Evolutionary conservation across 2,797 vertebrate species (phyloP), one percentile per base, ranked within the genome.

Genomic region (Gouania willdenowi): DNA sequence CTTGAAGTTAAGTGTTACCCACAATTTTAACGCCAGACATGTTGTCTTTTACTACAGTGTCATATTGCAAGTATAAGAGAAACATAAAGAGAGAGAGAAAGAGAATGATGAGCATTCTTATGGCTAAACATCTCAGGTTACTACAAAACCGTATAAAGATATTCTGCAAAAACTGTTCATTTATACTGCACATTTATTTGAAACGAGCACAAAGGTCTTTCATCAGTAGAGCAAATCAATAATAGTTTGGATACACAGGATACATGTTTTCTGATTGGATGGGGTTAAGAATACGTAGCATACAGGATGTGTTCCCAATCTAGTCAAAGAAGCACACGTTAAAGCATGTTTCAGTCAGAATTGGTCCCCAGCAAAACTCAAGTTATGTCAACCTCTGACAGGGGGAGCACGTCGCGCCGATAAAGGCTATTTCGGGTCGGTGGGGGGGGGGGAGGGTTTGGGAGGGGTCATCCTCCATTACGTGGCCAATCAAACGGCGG

Each of bases 301-400:
- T 48, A 62, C 26, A 51, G 32, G 62, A 54, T 54, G 45, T 54
- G 45, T 54, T 40, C 60, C 46, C 77, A 65, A 34, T 50, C 54
- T 56, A 77, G 53, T 70, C 57, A 65, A 71, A n/a, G n/a, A 74
- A 61, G 51, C 76, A 74, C 75, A 77, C 67, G 41, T 25, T 63
- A n/a, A 20, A 58, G 80, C 84, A 83, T 79, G 63, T 56, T 81
- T 75, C 60, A 75, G 79, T 85, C 86, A 83, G 83, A 86, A 87
- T 73, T 84, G 81, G 86, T 84, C 84, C 84, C 81, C 74, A 84
- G 71, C 74, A 48, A 73, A 75, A 75, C 46, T 68, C 31, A 21
- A 49, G 66, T 73, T 66, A 70, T 47, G 58, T 72, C 66, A 64
- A 51, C 52, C 45, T 75, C 71, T 62, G 66, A 52, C 58, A n/a